phyloP scores from a whole-genome alignment of 92 coral and sea anemone genomes.

The Scolanthus callimorphus region DNA sequence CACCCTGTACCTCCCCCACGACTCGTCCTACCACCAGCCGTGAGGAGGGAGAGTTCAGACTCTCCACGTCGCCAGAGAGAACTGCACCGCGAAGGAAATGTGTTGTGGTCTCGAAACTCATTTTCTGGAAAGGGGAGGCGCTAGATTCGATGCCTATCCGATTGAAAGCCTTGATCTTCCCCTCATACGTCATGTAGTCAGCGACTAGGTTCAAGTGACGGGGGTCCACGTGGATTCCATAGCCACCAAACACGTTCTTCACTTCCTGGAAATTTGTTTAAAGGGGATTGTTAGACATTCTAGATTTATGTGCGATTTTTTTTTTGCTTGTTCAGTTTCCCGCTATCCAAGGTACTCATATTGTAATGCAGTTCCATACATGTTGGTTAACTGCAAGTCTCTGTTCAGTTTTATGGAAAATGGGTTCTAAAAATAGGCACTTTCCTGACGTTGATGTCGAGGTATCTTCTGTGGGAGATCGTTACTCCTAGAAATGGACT shows the following conservation, averaged over 20 bases:
- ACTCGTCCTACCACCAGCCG: slow-evolving; percentile 92
- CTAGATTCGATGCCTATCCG: slow-evolving; percentile 93
- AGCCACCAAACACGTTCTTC: slow-evolving; percentile 87
- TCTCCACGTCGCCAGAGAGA: slow-evolving; percentile 85
- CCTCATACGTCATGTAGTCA: slow-evolving; percentile 98
- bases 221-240: slow-evolving; percentile 85
- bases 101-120: slow-evolving; percentile 98
- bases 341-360: too few species aligned
- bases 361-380: too few species aligned
- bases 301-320: too few species aligned
- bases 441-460: too few species aligned
- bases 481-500: too few species aligned
- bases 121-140: slow-evolving; percentile 97
- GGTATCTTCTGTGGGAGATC: too few species aligned
- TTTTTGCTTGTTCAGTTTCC: too few species aligned
- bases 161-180: slow-evolving; percentile 92
- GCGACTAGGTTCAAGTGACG: slow-evolving; percentile 90
- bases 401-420: too few species aligned
- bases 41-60: slow-evolving; percentile 84
- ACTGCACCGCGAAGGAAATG: slow-evolving; percentile 94
- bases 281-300: too few species aligned
- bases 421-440: too few species aligned
- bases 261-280: too few species aligned
- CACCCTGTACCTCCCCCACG: slow-evolving; percentile 94
- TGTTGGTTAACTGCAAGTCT: too few species aligned